Conservation (phyloP, 2,888 invertebrate species). For the Aphrophora alni region DNA sequence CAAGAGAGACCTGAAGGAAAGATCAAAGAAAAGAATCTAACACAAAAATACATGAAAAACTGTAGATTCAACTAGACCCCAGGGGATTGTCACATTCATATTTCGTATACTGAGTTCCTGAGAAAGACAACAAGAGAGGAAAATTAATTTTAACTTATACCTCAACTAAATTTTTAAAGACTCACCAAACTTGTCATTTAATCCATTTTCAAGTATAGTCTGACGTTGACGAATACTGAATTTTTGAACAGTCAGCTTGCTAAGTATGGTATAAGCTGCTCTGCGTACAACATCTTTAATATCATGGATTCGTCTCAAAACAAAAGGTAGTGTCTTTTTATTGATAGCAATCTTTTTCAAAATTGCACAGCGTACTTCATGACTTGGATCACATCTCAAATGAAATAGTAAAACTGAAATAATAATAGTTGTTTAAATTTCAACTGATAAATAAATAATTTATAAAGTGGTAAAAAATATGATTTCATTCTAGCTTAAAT, state of each 20-base stretch:
- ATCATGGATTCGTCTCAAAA: conserved; percentile 77
- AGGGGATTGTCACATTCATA: too few species aligned
- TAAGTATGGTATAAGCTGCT: conserved; percentile 62
- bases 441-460: too few species aligned
- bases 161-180: not conserved
- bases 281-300: conserved; percentile 77
- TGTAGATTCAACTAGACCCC: too few species aligned
- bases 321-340: conserved; percentile 70
- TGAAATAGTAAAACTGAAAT: conserved; percentile 69
- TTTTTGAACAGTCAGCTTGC: conserved; percentile 63
- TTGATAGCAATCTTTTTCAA: conserved; percentile 77
- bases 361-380: conserved; percentile 74
- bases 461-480: too few species aligned
- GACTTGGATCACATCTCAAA: conserved; percentile 74
- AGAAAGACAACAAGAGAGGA: too few species aligned
- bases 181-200: conserved; percentile 63
- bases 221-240: conserved; percentile 71
- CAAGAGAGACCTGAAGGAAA: too few species aligned
- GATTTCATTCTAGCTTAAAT: too few species aligned
- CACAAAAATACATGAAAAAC: too few species aligned
- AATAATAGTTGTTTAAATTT: too few species aligned
- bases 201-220: conserved; percentile 66
- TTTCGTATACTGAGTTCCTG: too few species aligned
- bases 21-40: too few species aligned
- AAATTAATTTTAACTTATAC: too few species aligned